Evolutionary conservation across 1,140 invertebrate species (phyloP), one percentile per base, ranked within the genome.

Genomic region (Neodiprion lecontei): DNA sequence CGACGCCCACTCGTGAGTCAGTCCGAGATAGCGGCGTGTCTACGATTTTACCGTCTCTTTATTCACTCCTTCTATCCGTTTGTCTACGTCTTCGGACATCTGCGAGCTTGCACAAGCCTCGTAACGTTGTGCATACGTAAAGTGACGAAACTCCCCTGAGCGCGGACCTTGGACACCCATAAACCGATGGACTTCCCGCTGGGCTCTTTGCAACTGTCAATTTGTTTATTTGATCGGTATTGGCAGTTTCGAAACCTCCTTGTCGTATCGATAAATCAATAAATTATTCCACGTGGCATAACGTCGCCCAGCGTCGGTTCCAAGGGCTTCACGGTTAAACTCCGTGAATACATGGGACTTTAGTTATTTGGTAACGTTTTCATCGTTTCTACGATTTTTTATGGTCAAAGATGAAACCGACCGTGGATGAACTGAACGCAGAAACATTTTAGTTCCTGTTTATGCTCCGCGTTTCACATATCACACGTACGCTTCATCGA

Each of bases 151-250:
- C 28, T 5, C 28, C 28, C 28, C 1, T 5, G 5, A 40, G 28
- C 28, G 28, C 5, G 28, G 28, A 40, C 28, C 28, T 40, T 40
- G 28, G 5, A 40, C 28, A 40, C 1, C 28, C 28, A 40, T 40
- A 40, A 40, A 40, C 28, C 28, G 28, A 5, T 5, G 2, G 28
- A 40, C 28, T 61, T 61, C 53, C 53, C 53, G 53, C 53, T 12
- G 53, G n/a, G 11, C 53, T 61, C 11, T 61, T 61, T 61, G 53
- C 53, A 61, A 61, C 53, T 61, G 53, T 61, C 53, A 61, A 61
- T 61, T 61, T 61, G 53, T 61, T 61, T 61, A 61, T 40, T 61
- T 61, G 5, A 61, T 4, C 28, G n/a, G n/a, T 61, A 12, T 61
- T 9, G 53, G 5, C 53, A 40, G 28, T 61, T 61, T 61, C 53